A percentile compares a stretch with the other conserved stretches of the same genome.
Conservation (phyloP, 2,797 vertebrate species). For the Anguilla pacifica region DNA sequence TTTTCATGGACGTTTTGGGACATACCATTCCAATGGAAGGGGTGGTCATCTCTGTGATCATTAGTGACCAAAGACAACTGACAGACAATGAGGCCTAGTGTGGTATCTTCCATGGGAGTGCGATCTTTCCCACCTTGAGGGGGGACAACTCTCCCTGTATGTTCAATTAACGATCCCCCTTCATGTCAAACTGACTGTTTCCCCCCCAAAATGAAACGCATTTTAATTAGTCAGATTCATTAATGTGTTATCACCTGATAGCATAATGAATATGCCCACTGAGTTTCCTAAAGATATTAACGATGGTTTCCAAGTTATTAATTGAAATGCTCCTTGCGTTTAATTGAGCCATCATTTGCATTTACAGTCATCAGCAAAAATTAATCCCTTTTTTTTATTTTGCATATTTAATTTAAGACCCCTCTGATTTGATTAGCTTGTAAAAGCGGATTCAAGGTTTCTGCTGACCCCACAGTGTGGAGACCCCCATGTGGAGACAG, state of each 20-base stretch:
- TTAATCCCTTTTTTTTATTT: conserved; percentile 71
- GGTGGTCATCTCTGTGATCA: background rate
- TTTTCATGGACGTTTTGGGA: background rate
- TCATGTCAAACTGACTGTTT: background rate
- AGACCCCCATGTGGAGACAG: conserved; percentile 64
- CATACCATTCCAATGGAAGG: background rate
- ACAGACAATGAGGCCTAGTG: background rate
- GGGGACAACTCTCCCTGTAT: background rate
- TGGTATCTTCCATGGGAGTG: background rate
- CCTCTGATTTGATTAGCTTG: conserved; percentile 70
- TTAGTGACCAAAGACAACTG: background rate
- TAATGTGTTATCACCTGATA: conserved; percentile 68
- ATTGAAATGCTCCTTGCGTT: conserved; percentile 57
- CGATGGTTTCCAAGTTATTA: conserved; percentile 76
- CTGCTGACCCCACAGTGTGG: conserved; percentile 71
- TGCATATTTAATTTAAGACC: conserved; percentile 74
- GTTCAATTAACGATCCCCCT: conserved; percentile 9
- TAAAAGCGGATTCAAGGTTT: conserved; percentile 68
- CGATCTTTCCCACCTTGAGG: background rate
- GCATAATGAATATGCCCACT: conserved; percentile 73
- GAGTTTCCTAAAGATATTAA: conserved; percentile 78
- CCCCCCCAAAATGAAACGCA: conserved; percentile 39
- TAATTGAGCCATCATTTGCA: conserved; percentile 79
- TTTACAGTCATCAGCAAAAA: conserved; percentile 78
- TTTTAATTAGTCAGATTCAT: conserved; percentile 72